A percentile compares a stretch with the other conserved stretches of the same genome.
Evolutionary conservation across 2,797 vertebrate species (phyloP).

Genomic region (Ispidina picta): DNA sequence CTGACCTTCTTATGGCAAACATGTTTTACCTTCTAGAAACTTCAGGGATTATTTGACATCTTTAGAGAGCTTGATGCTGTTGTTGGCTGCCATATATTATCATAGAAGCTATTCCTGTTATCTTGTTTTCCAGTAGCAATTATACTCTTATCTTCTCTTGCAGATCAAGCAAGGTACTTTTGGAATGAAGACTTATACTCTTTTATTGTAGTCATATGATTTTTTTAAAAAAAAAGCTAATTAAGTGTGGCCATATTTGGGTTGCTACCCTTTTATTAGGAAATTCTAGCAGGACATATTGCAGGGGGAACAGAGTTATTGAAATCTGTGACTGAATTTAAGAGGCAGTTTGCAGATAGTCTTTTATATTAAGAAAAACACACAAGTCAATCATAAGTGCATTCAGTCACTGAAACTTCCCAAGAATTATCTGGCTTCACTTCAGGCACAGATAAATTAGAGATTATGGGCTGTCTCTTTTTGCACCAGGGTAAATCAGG

Average conservation of each 20-base stretch:
- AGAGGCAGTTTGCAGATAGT: not conserved
- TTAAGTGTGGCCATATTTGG: not conserved
- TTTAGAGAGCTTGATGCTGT: not conserved
- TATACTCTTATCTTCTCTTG: not conserved
- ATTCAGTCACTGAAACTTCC: conserved; percentile 39
- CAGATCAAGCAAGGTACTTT: not conserved
- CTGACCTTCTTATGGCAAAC: not conserved
- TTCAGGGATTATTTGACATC: not conserved
- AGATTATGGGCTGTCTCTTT: conserved; percentile 38
- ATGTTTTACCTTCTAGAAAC: not conserved
- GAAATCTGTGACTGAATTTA: not conserved
- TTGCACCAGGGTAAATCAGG: not conserved
- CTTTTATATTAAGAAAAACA: conserved; percentile 5
- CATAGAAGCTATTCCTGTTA: not conserved
- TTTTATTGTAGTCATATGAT: not conserved
- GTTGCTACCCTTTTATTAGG: not conserved
- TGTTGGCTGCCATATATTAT: not conserved
- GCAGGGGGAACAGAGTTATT: not conserved
- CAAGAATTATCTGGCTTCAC: conserved; percentile 55
- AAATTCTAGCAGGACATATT: not conserved
- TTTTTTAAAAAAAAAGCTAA: not conserved
- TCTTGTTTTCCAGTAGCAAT: not conserved
- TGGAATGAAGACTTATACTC: not conserved
- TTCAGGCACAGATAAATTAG: conserved; percentile 63
- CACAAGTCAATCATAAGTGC: not conserved